phyloP scores from a whole-genome alignment of 2,113 vertebrate species.

The Albula goreensis region DNA sequence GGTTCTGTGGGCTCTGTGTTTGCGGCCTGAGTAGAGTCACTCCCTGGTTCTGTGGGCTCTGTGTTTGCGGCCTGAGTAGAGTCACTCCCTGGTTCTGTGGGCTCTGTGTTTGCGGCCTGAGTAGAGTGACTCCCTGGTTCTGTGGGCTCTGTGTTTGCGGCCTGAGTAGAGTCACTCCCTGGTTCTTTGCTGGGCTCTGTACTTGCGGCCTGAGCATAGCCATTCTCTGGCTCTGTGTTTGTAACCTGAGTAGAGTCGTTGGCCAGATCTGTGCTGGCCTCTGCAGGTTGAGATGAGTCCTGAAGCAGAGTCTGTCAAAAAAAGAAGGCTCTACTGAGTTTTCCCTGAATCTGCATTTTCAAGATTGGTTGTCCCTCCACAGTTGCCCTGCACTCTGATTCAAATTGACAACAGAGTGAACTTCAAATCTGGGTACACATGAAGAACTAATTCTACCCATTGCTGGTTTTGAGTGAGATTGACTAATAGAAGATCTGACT shows the following conservation, averaged over 20 bases:
- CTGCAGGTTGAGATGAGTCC: constrained; percentile 25
- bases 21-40: too few species aligned
- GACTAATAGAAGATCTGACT: background rate
- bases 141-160: background rate
- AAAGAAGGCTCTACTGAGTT: background rate
- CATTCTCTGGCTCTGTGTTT: background rate
- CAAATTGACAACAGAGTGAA: background rate
- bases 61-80: too few species aligned
- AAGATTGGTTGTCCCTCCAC: background rate
- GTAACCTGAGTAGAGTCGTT: constrained; percentile 27
- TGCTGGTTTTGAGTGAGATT: too few species aligned
- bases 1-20: too few species aligned
- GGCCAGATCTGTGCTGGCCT: too few species aligned
- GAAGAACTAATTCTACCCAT: too few species aligned
- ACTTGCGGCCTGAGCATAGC: too few species aligned
- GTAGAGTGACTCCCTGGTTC: too few species aligned
- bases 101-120: too few species aligned
- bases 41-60: too few species aligned
- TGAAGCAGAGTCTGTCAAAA: constrained; percentile 28
- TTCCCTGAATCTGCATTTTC: background rate
- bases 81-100: too few species aligned
- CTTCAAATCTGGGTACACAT: background rate
- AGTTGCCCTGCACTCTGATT: background rate
- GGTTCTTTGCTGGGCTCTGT: background rate
- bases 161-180: constrained; percentile 27